A percentile compares a stretch with the other conserved stretches of the same genome.
Conservation (phyloP, 2,888 invertebrate genomes). For the Zelleria hepariella region DNA sequence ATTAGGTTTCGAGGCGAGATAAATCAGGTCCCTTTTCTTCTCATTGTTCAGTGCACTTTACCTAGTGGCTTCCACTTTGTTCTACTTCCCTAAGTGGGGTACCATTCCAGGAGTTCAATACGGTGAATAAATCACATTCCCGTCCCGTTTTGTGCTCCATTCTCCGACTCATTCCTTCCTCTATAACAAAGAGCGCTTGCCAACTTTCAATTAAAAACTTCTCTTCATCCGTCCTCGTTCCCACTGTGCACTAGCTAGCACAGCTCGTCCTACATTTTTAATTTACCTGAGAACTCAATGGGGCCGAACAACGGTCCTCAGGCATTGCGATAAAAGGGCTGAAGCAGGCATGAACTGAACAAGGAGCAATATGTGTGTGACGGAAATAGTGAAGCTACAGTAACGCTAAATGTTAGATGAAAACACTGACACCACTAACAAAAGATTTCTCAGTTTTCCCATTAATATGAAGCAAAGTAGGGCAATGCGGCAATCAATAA, state of each 20-base stretch:
- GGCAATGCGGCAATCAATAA: too few relatives aligned
- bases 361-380: neutral
- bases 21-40: neutral
- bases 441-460: too few relatives aligned
- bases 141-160: neutral
- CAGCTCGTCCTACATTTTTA: conserved; percentile 1
- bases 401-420: too few relatives aligned
- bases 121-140: neutral
- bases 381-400: neutral
- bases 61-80: neutral
- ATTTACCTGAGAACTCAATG: neutral
- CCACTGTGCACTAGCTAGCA: neutral
- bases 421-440: too few relatives aligned
- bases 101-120: neutral
- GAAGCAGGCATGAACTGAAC: neutral
- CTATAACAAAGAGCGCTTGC: neutral
- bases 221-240: neutral
- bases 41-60: neutral
- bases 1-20: neutral
- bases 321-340: neutral
- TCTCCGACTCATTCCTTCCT: neutral
- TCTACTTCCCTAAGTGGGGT: neutral
- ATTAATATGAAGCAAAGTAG: too few relatives aligned
- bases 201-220: conserved; percentile 5
- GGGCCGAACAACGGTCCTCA: neutral